Evolutionary conservation across 2,888 invertebrate species (phyloP), one percentile per base, ranked within the genome.

Genomic region (Apoda limacodes): DNA sequence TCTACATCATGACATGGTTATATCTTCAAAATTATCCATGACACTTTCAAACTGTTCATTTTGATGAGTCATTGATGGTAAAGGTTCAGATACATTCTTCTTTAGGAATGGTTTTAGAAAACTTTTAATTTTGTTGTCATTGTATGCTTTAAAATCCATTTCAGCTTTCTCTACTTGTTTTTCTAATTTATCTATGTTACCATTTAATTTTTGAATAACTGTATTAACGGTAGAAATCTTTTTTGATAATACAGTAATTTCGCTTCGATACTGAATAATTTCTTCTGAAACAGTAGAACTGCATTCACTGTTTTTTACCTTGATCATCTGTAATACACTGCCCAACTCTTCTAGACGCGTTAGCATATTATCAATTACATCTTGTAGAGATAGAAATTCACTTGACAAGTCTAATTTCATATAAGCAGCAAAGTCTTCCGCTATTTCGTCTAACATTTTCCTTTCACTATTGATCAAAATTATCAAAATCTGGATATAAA

Each of bases 311-410:
- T 82, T 70, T 55, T 78, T 78, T 39, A 61, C 40, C 46, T 78
- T 68, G 37, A 87, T 82, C 59, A 85, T 83, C 39, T 83, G 78
- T 17, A 87, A 53, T 25, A 87, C 78, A 42, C 85, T 85, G 40
- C 85, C 83, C 39, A 87, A 75, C 55, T 88, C 88, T 58, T 88
- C 88, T 13, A 88, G 64, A 36, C 88, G 71, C 1, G 85, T 85
- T 28, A 87, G 55, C 85, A 88, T 87, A 49, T 87, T 86, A 43
- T 88, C 88, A 23, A 88, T 82, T 34, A 82, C 83, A 51, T 83
- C 82, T 58, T 85, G 85, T 12, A 87, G 78, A 2, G 83, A 84
- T 57, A 80, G 75, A 46, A 84, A 83, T 50, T 82, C 83, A 51
- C 68, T 78, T 6, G 71, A 55, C 23, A 85, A 58, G 55, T 85